Conservation (phyloP, 2,113 vertebrate genomes). For the Asarcornis scutulata region DNA sequence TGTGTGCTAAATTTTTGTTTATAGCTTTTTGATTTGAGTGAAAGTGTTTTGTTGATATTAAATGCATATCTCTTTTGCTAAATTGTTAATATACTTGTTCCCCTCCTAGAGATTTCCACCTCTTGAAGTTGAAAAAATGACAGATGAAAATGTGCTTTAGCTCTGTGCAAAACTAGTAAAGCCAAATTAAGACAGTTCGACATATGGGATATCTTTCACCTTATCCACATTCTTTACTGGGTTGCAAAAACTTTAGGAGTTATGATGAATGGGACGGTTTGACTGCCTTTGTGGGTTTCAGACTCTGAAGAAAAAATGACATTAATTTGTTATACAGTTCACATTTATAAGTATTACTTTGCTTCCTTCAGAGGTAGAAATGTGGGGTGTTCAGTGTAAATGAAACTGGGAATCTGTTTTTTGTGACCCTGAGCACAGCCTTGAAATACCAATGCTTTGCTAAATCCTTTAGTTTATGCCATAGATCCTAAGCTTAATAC, state of each 20-base stretch:
- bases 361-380: not conserved
- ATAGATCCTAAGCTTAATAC: not conserved
- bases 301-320: not conserved
- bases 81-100: not conserved
- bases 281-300: not conserved
- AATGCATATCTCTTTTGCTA: not conserved
- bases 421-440: not conserved
- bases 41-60: not conserved
- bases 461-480: not conserved
- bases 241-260: not conserved
- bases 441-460: not conserved
- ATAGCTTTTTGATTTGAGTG: not conserved
- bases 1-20: not conserved
- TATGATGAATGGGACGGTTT: not conserved
- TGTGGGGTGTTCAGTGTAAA: not conserved
- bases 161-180: not conserved
- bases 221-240: not conserved
- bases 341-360: not conserved
- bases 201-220: not conserved
- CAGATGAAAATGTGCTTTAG: not conserved
- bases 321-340: not conserved
- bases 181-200: not conserved
- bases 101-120: not conserved
- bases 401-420: not conserved
- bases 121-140: not conserved